Conservation (phyloP, 2,797 vertebrate species). For the Lerista edwardsae region DNA sequence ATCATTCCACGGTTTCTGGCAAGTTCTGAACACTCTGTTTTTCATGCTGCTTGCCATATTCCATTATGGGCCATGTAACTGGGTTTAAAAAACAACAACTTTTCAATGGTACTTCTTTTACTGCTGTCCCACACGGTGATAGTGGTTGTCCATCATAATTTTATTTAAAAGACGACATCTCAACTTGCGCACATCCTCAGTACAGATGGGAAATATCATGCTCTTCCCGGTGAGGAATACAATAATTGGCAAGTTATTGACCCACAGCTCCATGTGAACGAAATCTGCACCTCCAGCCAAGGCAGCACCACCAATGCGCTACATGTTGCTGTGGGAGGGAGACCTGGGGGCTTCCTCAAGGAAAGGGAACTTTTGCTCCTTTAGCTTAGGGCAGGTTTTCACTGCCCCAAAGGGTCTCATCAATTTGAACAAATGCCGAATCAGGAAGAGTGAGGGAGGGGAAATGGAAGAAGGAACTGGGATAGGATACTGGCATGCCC, state of each 20-base stretch:
- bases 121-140: background rate
- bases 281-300: no score
- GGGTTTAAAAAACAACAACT: background rate
- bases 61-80: background rate
- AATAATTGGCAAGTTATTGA: no score
- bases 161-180: background rate
- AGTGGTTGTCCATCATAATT: constrained; percentile 6
- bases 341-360: no score
- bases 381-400: no score
- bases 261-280: no score
- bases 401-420: no score
- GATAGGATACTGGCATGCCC: no score
- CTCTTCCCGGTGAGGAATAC: background rate
- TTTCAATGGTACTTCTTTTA: background rate
- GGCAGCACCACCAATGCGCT: no score
- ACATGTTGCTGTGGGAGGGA: no score
- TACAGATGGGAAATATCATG: background rate
- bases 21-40: background rate
- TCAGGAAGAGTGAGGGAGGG: no score
- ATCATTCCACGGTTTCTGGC: constrained; percentile 26
- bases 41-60: constrained; percentile 2
- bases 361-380: background rate
- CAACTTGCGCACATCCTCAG: background rate
- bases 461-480: no score
- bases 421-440: no score